Percentiles rank a stretch among this genome's conserved stretches.
phyloP scores from a whole-genome alignment of 2,113 vertebrate genomes.

The Dasyurus viverrinus region DNA sequence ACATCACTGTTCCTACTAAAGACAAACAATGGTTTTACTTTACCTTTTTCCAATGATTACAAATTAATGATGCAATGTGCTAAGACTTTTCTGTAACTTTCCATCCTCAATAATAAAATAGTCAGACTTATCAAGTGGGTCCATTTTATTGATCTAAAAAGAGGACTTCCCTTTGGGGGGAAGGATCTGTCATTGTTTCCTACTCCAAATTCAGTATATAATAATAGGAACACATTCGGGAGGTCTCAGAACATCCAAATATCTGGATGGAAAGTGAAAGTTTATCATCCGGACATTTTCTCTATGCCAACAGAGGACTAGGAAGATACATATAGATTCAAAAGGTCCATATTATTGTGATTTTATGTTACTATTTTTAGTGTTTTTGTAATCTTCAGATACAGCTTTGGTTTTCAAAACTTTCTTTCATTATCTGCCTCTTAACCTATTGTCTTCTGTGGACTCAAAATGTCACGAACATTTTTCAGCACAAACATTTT shows the following conservation, averaged over 20 bases:
- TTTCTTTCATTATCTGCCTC: no score
- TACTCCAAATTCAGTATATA: rapidly evolving
- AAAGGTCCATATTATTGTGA: no score
- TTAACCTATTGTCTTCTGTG: no score
- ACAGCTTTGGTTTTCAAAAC: no score
- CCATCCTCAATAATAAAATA: rapidly evolving
- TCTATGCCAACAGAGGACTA: neutral
- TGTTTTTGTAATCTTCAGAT: no score
- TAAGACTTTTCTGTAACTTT: neutral
- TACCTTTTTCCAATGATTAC: rapidly evolving
- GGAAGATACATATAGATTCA: no score
- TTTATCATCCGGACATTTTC: neutral
- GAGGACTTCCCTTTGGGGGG: constrained; percentile 72
- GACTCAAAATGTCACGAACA: no score
- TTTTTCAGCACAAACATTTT: no score
- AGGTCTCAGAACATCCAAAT: neutral
- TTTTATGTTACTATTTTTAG: no score
- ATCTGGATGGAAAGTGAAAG: neutral
- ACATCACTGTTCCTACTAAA: no score
- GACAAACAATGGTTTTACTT: rapidly evolving
- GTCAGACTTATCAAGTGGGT: rapidly evolving
- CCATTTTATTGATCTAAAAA: rapidly evolving
- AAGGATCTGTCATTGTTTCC: neutral
- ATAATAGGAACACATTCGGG: neutral
- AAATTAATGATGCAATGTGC: no score